Base-by-base conservation (phyloP, 2,113 vertebrate species). In the Oriolus oriolus region DNA sequence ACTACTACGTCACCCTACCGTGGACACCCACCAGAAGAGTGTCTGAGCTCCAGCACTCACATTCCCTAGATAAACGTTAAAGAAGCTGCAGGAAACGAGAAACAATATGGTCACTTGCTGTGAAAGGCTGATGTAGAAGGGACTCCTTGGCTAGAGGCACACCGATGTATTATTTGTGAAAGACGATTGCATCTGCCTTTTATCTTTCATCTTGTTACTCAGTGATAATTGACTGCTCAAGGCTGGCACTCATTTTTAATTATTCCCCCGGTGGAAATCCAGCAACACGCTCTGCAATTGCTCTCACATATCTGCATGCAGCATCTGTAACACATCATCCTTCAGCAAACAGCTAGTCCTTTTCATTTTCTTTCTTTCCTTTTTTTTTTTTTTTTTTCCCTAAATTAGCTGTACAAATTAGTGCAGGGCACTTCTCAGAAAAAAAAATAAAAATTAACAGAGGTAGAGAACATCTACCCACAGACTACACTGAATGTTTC, bases 141-240 rank as follows among this genome's bases (percentile, higher is more conserved):
- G 54, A 57, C 26, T 89, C 65, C 24, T 52, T 49, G 49, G 81
- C 53, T 88, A 79, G 82, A 82, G 77, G 37, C 69, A 91, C 44
- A 8, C 39, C n/a, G 10, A 39, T 79, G 31, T 52, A 41, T 59
- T 95, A 76, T 80, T 94, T 89, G 59, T 75, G 54, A 94, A 91
- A 87, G 75, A 91, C 41, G 63, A 83, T 73, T 87, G 89, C 41
- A 80, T 50, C 53, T 91, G 70, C 41, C 53, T 84, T 82, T 85
- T 87, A 75, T 74, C 60, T 76, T 84, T 74, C 59, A 61, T 74
- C 84, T 84, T 80, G 78, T 87, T 79, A 69, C 59, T 76, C 57
- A 26, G 70, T 57, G 70, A 83, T 75, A 97, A 88, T 68, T 85
- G 79, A 69, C 79, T 90, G 83, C 68, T 88, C 42, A 84, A 84